Evolutionary conservation across 2,888 invertebrate genomes (phyloP).

Genomic region (Nasonovia ribisnigri): DNA sequence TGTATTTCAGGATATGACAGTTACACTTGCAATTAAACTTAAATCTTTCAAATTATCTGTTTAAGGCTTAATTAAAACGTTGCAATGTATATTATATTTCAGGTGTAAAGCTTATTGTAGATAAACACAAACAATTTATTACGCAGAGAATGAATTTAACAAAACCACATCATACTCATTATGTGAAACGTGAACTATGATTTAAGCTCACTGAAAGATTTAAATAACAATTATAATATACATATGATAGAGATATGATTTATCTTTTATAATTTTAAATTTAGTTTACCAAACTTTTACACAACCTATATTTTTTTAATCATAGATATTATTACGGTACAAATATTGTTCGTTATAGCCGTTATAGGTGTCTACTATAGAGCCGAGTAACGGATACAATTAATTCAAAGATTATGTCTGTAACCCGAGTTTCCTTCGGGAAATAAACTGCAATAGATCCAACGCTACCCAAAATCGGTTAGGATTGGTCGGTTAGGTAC

Average conservation of each 20-base stretch:
- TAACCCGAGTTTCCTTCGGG: neutral
- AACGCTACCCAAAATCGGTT: neutral
- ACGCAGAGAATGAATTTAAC: neutral
- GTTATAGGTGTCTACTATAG: too few relatives aligned
- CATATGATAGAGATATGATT: neutral
- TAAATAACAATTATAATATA: neutral
- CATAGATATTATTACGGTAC: neutral
- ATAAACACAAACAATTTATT: neutral
- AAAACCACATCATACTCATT: neutral
- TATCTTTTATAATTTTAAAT: neutral
- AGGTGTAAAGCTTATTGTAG: slow-evolving; percentile 4
- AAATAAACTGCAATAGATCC: neutral
- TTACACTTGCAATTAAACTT: slow-evolving; percentile 73
- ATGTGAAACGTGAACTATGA: neutral
- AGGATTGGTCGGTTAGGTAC: too few relatives aligned
- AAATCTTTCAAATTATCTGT: neutral
- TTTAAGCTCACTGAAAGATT: neutral
- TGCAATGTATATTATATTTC: neutral
- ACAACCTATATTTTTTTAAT: neutral
- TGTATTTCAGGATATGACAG: slow-evolving; percentile 77
- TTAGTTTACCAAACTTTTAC: neutral
- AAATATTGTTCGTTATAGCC: neutral
- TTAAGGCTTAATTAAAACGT: neutral
- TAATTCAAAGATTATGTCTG: neutral
- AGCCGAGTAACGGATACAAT: too few relatives aligned